Base-by-base conservation (phyloP, 2,113 vertebrate genomes). In the Forbesichthys papilliferus region DNA sequence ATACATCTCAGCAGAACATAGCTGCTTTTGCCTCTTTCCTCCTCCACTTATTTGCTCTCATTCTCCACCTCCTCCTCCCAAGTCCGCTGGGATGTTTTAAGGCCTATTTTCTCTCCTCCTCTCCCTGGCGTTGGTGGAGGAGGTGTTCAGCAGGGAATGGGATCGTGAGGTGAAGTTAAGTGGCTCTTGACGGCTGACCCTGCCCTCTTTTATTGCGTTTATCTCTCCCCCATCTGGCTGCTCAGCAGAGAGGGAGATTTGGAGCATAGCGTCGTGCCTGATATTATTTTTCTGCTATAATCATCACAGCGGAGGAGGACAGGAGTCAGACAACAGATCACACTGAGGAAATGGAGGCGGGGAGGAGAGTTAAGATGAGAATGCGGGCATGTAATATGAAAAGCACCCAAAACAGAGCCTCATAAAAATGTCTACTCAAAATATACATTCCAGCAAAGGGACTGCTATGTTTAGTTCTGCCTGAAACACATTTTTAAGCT, bases 401-500 rank as follows among this genome's bases (percentile, higher is more conserved):
- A 14, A 42, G 3, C 33, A 12, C 11, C 33, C 10, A 11, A 34
- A 0, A 64, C 5, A 46, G 1, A 1, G 13, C 34, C 10, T 60
- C 12, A 20, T 20, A 20, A 20, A 1, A 20, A 58, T 69, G 61
- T 48, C 47, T 1, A 52, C 0, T 6, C 36, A 57, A n/a, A 52
- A 59, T 36, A 53, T 33, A 27, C 1, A 36, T 4, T 9, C 9
- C 49, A 51, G 11, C 9, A 20, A 34, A 48, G 9, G 33, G 1
- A 0, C 6, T 36, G 57, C 36, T 58, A 6, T 47, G 14, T 33
- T 8, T 14, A 8, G 20, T 91, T 27, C 27, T 27, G 7, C 86
- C 91, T 75, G 27, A 27, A 27, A 27, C 27, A 27, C 27, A 27
- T 94, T 94, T 83, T 92, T 93, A 36, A 92, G 82, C 88, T 73